phyloP scores from a whole-genome alignment of 1,140 invertebrate genomes.

The Maniola jurtina region DNA sequence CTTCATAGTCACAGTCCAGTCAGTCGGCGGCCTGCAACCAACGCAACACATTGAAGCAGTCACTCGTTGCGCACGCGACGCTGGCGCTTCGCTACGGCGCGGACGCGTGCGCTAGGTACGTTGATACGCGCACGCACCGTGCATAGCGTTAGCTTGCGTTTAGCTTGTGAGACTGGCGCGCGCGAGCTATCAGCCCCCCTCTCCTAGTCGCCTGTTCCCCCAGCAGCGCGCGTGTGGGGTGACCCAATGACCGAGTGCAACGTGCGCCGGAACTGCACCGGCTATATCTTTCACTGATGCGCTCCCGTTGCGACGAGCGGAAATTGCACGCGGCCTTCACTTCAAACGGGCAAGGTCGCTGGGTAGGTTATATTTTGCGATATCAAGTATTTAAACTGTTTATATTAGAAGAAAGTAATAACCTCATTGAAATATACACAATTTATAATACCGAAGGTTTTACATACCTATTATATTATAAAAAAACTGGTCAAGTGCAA shows the following conservation, averaged over 20 bases:
- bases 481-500: too few species aligned
- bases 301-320: conserved; percentile 62
- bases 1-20: conserved; percentile 69
- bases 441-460: too few species aligned
- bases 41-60: conserved; percentile 53
- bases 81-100: conserved; percentile 38
- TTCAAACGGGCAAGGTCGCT: conserved; percentile 58
- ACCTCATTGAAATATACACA: too few species aligned
- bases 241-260: conserved; percentile 74
- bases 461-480: too few species aligned
- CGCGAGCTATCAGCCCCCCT: conserved; percentile 26
- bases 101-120: conserved; percentile 43
- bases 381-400: neutral
- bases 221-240: conserved; percentile 36
- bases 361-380: neutral
- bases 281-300: conserved; percentile 59
- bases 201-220: conserved; percentile 19
- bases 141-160: conserved; percentile 31
- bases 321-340: conserved; percentile 67
- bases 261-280: conserved; percentile 68
- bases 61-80: conserved; percentile 47
- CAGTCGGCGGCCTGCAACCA: conserved; percentile 68
- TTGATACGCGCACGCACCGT: conserved; percentile 34
- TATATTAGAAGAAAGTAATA: neutral
- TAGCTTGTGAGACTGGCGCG: conserved; percentile 29